phyloP scores from a whole-genome alignment of 2,797 vertebrate genomes.

The Peromyscus melanophrys region DNA sequence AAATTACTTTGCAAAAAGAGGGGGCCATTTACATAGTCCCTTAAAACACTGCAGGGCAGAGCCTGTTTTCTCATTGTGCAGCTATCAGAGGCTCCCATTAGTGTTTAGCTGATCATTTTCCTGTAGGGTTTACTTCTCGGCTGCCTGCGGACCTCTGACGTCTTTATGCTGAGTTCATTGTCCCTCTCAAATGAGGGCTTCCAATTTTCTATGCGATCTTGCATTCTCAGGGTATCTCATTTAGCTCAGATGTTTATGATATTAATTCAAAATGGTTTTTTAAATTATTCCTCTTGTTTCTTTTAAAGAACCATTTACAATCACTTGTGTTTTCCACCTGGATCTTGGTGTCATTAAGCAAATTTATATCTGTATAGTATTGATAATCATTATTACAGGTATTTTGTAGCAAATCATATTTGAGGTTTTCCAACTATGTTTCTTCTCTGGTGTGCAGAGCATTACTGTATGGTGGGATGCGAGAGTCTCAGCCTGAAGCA shows the following conservation, averaged over 20 bases:
- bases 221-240: slow-evolving; percentile 48
- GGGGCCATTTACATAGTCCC: background rate
- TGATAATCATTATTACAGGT: background rate
- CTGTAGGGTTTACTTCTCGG: slow-evolving; percentile 29
- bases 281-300: slow-evolving; percentile 35
- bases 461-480: slow-evolving; percentile 97
- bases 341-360: slow-evolving; percentile 60
- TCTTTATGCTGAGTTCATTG: slow-evolving; percentile 45
- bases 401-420: slow-evolving; percentile 23
- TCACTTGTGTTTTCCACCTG: slow-evolving; percentile 45
- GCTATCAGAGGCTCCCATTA: background rate
- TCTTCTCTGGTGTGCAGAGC: slow-evolving; percentile 90
- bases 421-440: slow-evolving; percentile 29
- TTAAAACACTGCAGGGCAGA: background rate
- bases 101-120: background rate
- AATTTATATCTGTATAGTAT: slow-evolving; percentile 46
- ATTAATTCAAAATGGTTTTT: slow-evolving; percentile 69
- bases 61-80: background rate
- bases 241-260: slow-evolving; percentile 44
- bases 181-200: slow-evolving; percentile 33
- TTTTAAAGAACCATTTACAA: slow-evolving; percentile 60
- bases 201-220: slow-evolving; percentile 52
- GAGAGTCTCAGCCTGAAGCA: slow-evolving; percentile 96
- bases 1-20: background rate
- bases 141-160: slow-evolving; percentile 3